A percentile compares a stretch with the other conserved stretches of the same genome.
Evolutionary conservation across 2,888 invertebrate species (phyloP).

Genomic region (Odontocerum albicorne): DNA sequence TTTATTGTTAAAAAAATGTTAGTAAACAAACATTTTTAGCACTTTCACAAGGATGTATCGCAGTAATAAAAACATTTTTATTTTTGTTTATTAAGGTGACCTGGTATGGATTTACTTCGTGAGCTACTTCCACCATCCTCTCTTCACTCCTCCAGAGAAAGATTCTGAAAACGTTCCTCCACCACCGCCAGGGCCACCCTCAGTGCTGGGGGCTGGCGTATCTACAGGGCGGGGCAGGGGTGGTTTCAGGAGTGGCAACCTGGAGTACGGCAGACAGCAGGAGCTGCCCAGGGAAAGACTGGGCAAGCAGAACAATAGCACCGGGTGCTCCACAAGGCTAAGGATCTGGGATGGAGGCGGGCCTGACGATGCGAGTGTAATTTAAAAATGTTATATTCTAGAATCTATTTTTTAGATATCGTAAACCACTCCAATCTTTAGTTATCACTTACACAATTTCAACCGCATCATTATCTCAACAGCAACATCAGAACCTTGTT

Average conservation of each 20-base stretch:
- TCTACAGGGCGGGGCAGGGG: constrained; percentile 1
- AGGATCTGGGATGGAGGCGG: constrained; percentile 75
- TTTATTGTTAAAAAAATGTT: too few species aligned
- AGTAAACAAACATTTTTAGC: too few species aligned
- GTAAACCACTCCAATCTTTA: too few species aligned
- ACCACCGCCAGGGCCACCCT: constrained; percentile 25
- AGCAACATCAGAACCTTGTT: too few species aligned
- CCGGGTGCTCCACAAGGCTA: constrained; percentile 68
- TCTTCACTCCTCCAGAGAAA: constrained; percentile 63
- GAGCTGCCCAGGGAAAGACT: constrained; percentile 30
- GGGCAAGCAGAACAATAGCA: constrained; percentile 34
- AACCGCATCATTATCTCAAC: too few species aligned
- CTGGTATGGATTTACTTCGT: constrained; percentile 87
- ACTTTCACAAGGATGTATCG: too few species aligned
- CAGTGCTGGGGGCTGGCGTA: neutral
- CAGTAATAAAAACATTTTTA: too few species aligned
- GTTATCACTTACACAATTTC: too few species aligned
- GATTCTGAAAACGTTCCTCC: constrained; percentile 44
- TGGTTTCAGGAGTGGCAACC: constrained; percentile 42
- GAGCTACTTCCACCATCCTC: constrained; percentile 78
- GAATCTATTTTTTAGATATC: too few species aligned
- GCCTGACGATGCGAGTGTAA: constrained; percentile 47
- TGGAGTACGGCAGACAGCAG: constrained; percentile 39
- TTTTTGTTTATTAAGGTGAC: constrained; percentile 61
- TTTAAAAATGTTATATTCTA: too few species aligned